Conservation (phyloP, 1,140 invertebrate genomes). For the Nylanderia fulva region DNA sequence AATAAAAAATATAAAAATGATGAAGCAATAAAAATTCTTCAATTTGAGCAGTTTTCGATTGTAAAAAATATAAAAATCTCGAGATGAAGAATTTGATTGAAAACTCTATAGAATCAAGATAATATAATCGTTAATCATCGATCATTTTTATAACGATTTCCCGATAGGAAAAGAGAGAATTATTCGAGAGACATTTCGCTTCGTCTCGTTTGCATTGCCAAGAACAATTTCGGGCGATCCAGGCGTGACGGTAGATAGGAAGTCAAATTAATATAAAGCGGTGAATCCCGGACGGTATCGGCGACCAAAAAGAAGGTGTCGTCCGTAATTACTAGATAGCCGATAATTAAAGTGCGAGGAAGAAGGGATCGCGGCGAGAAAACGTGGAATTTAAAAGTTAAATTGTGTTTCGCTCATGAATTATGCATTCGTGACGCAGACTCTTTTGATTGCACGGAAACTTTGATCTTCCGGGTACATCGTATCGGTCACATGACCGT, state of each 20-base stretch:
- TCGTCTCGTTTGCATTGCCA: constrained; percentile 6
- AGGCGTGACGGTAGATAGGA: not conserved
- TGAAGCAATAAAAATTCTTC: not conserved
- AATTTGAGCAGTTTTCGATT: not conserved
- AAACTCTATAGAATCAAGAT: not conserved
- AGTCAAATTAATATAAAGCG: constrained; percentile 65
- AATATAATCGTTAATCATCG: not conserved
- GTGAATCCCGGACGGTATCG: constrained; percentile 33
- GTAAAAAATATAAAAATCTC: not conserved
- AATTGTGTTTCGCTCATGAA: constrained; percentile 77
- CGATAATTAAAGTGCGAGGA: constrained; percentile 73
- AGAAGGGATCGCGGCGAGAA: constrained; percentile 1
- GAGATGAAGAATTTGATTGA: not conserved
- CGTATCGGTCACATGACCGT: constrained; percentile 62
- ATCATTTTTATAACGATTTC: not conserved
- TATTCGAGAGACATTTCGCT: not conserved
- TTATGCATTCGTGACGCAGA: constrained; percentile 67
- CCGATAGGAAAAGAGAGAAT: constrained; percentile 1
- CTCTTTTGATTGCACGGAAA: constrained; percentile 64
- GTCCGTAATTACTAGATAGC: constrained; percentile 70
- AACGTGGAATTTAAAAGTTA: constrained; percentile 76
- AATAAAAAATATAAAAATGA: too few relatives aligned
- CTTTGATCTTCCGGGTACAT: constrained; percentile 68
- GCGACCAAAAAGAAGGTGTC: constrained; percentile 70
- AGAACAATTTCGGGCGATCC: not conserved